Evolutionary conservation across 2,888 invertebrate genomes (phyloP).

Genomic region (Trissolcus brochymenae): DNA sequence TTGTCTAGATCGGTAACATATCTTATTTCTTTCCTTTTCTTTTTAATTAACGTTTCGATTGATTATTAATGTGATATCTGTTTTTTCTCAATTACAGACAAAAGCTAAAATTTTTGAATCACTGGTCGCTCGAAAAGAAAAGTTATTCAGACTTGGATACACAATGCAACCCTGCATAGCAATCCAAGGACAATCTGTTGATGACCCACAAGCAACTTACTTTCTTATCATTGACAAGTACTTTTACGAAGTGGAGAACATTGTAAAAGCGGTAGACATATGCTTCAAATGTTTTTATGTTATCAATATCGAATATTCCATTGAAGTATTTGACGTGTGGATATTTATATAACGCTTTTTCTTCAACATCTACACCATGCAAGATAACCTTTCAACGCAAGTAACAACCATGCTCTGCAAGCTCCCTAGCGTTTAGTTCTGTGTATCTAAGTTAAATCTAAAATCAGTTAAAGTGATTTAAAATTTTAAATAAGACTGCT

Average conservation of each 20-base stretch:
- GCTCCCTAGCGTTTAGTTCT: too few species aligned
- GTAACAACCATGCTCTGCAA: background rate
- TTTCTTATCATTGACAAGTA: background rate
- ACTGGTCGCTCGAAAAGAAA: background rate
- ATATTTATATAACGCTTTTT: background rate
- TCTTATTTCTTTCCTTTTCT: background rate
- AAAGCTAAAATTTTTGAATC: conserved; percentile 2
- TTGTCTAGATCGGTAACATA: conserved; percentile 1
- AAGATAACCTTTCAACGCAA: background rate
- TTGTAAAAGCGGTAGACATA: conserved; percentile 1
- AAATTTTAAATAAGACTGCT: too few species aligned
- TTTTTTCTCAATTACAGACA: background rate
- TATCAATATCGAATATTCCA: background rate
- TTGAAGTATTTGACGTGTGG: background rate
- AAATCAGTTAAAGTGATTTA: too few species aligned
- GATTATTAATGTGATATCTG: background rate
- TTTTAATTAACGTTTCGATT: too few species aligned
- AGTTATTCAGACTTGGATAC: background rate
- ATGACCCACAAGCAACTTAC: background rate
- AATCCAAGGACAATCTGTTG: conserved; percentile 1
- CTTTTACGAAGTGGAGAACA: conserved; percentile 1
- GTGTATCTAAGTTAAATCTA: too few species aligned
- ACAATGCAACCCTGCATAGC: background rate
- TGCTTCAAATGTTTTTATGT: background rate
- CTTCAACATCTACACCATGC: background rate